Conservation (phyloP, 2,888 invertebrate genomes). For the Lithophane leautieri region DNA sequence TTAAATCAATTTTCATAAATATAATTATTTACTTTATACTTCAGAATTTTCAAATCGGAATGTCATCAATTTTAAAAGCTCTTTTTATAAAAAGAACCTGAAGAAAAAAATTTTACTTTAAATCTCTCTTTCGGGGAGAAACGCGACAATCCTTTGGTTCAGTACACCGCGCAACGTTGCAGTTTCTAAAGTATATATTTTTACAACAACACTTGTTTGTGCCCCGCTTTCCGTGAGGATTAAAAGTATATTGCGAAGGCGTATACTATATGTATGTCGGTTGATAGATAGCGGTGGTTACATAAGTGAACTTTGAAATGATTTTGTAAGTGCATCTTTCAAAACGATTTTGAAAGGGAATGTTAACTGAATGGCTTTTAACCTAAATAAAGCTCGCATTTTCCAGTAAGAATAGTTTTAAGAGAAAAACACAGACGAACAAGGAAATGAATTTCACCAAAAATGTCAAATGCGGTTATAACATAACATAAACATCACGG, state of each 20-base stretch:
- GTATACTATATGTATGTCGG: conserved; percentile 2
- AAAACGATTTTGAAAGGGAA: neutral
- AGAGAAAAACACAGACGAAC: neutral
- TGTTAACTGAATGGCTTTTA: neutral
- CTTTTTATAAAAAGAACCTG: conserved; percentile 4
- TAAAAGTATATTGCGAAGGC: conserved; percentile 46
- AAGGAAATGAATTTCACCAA: neutral
- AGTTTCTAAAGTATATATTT: conserved; percentile 48
- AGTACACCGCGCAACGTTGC: conserved; percentile 21
- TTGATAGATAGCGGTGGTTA: neutral
- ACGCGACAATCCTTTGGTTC: conserved; percentile 40
- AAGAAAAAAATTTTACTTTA: conserved; percentile 45
- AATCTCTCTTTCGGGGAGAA: conserved; percentile 29
- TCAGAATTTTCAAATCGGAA: neutral
- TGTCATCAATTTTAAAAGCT: conserved; percentile 25
- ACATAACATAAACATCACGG: too few species aligned
- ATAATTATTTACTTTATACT: too few species aligned
- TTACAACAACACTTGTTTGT: conserved; percentile 50
- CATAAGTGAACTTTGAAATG: neutral
- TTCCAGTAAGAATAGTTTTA: neutral
- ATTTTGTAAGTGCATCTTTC: neutral
- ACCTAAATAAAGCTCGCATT: neutral
- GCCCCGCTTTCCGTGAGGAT: conserved; percentile 32
- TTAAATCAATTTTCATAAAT: too few species aligned
- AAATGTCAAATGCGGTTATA: neutral